Conservation (phyloP, 2,113 vertebrate genomes). For the Forbesichthys agassizii region DNA sequence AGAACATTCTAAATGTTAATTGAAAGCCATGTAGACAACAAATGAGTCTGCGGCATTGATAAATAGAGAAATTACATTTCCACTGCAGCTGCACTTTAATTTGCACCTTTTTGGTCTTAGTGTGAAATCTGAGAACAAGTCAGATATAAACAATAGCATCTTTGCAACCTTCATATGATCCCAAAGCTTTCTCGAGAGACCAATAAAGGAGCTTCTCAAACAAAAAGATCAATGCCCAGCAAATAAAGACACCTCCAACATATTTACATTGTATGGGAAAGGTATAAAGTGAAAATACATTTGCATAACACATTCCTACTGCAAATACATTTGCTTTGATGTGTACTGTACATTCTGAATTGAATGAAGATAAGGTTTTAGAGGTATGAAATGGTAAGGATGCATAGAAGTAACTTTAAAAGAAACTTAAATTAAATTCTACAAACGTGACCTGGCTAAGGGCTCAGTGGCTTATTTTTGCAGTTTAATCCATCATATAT, state of each 20-base stretch:
- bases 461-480: too few relatives aligned
- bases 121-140: constrained; percentile 34
- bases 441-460: background rate
- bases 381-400: background rate
- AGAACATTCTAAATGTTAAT: constrained; percentile 21
- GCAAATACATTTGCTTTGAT: background rate
- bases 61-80: constrained; percentile 25
- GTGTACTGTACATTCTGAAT: background rate
- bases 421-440: background rate
- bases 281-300: background rate
- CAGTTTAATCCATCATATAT: too few relatives aligned
- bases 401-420: too few relatives aligned
- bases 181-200: constrained; percentile 5
- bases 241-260: background rate
- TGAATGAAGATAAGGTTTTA: background rate
- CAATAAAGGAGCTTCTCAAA: background rate
- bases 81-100: constrained; percentile 38
- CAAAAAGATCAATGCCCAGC: background rate
- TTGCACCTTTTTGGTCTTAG: constrained; percentile 34
- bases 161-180: constrained; percentile 22
- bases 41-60: constrained; percentile 13
- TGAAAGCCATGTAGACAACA: constrained; percentile 13
- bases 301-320: background rate
- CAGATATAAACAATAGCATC: constrained; percentile 23
- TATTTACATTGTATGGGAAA: background rate